Evolutionary conservation across 2,888 invertebrate species (phyloP), one percentile per base, ranked within the genome.

Genomic region (Teleogryllus oceanicus): DNA sequence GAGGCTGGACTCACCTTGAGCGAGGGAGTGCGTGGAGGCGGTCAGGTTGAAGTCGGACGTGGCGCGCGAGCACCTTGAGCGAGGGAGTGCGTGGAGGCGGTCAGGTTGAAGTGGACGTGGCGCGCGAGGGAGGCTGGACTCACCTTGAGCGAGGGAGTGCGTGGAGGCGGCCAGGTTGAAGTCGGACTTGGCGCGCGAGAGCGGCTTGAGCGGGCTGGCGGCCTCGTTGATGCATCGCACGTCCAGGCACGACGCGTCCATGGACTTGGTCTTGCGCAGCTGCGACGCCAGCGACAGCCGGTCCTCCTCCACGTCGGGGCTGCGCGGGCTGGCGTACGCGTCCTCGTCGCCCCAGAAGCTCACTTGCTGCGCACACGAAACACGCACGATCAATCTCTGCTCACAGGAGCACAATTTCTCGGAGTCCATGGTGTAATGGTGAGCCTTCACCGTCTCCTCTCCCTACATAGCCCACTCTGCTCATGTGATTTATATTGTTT

Each of bases 221-320:
- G 83, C 82, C 24, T 83, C 83, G 81, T 85, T 82, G 83, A 85
- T 78, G 76, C 87, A 84, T 82, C 95, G 91, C 84, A 96, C 92
- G 85, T 96, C 96, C 82, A 95, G 89, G 85, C 95, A 95, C 5
- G 95, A 95, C 2, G 96, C 96, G 85, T 96, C 96, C 87, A 96
- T 94, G 82, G 96, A 95, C 85, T 95, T 92, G 18, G 96, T 95
- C 88, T 96, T 96, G 84, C 96, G 90, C 84, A 96, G 87, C 84
- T 94, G 94, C 5, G 95, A 94, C 62, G 92, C 92, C 82, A 94
- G 90, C 78, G 94, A 94, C 74, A 92, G 90, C 74, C 92, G 88
- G 85, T 94, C 94, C 79, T 95, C 95, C 83, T 95, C 95, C 80
- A 87, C 87, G 81, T 87, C 83, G 77, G 82, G 82, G 79, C 80